These are phyloP conservation scores for Plutomurus gul DNA, from an alignment of 1,140 invertebrate species.

Conservation along the genomic window DNA sequence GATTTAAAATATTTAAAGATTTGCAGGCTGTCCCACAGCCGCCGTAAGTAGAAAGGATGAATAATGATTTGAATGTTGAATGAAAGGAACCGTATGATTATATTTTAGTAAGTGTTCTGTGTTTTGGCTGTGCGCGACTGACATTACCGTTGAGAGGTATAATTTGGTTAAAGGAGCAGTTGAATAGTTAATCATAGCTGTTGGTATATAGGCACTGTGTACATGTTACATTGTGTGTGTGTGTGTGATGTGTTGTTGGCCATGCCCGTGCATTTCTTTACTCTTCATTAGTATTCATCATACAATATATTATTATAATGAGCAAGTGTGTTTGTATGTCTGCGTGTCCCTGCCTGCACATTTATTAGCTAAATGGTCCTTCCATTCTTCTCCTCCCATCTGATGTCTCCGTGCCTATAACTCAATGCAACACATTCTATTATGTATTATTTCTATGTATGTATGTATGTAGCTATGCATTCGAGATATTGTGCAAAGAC, in stretches of 20 bases:
- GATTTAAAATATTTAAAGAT: too few species aligned
- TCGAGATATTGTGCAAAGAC: too few species aligned
- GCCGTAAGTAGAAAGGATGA: too few species aligned
- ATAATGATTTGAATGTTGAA: too few species aligned
- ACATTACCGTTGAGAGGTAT: conserved; percentile 1
- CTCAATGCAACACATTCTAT: neutral
- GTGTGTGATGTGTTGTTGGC: neutral
- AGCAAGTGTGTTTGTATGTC: neutral
- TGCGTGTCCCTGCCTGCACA: neutral
- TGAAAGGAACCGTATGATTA: too few species aligned
- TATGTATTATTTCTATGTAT: too few species aligned
- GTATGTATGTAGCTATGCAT: too few species aligned
- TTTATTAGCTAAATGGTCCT: neutral
- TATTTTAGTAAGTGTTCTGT: too few species aligned
- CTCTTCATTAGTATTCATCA: neutral
- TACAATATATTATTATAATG: conserved; percentile 29
- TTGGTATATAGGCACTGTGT: neutral
- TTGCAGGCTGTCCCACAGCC: too few species aligned
- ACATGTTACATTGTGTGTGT: neutral
- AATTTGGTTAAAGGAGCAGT: neutral
- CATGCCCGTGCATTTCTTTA: neutral
- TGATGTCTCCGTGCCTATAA: neutral
- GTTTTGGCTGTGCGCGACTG: neutral
- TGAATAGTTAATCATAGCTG: neutral
- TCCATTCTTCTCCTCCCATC: neutral